A percentile compares a stretch with the other conserved stretches of the same genome.
phyloP scores from a whole-genome alignment of 2,888 invertebrate genomes.

The Calliopum simillimum region DNA sequence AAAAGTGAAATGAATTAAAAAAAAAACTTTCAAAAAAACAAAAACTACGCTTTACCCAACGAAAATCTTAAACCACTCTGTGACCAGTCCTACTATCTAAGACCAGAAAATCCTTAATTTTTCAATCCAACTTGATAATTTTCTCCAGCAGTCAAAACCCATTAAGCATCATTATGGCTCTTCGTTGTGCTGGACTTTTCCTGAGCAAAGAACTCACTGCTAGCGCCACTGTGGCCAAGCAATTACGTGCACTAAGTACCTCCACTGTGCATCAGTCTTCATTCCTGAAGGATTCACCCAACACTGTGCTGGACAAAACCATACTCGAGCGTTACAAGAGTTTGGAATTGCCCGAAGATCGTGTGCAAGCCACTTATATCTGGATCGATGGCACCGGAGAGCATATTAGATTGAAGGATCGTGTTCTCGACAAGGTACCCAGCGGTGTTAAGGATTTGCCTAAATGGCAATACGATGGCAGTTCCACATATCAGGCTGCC shows the following conservation, averaged over 20 bases:
- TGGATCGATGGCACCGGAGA: conserved; percentile 84
- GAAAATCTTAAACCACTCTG: not conserved
- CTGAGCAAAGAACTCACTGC: conserved; percentile 57
- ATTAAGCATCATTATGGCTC: conserved; percentile 54
- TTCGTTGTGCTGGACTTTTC: conserved; percentile 64
- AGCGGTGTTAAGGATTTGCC: conserved; percentile 73
- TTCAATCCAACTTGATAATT: not conserved
- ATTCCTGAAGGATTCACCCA: conserved; percentile 74
- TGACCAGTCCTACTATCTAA: not conserved
- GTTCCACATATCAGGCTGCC: conserved; percentile 75
- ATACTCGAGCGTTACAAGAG: conserved; percentile 78
- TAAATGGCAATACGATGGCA: conserved; percentile 81
- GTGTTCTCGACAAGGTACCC: conserved; percentile 76
- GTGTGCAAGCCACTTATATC: conserved; percentile 75
- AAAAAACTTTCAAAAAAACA: conserved; percentile 7
- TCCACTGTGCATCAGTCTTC: conserved; percentile 35
- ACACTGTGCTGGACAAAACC: conserved; percentile 80
- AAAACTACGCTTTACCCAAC: not conserved
- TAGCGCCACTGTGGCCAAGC: conserved; percentile 47
- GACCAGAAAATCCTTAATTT: conserved; percentile 14
- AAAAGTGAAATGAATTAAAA: conserved; percentile 24
- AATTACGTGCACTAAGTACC: conserved; percentile 53
- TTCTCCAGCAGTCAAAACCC: not conserved
- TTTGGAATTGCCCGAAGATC: conserved; percentile 69
- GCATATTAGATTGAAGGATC: conserved; percentile 75